Percentiles rank a stretch among this genome's conserved stretches.
These are phyloP conservation scores for Prolemur simus DNA, from an alignment of 2,113 vertebrate genomes.

Conservation along the genomic window DNA sequence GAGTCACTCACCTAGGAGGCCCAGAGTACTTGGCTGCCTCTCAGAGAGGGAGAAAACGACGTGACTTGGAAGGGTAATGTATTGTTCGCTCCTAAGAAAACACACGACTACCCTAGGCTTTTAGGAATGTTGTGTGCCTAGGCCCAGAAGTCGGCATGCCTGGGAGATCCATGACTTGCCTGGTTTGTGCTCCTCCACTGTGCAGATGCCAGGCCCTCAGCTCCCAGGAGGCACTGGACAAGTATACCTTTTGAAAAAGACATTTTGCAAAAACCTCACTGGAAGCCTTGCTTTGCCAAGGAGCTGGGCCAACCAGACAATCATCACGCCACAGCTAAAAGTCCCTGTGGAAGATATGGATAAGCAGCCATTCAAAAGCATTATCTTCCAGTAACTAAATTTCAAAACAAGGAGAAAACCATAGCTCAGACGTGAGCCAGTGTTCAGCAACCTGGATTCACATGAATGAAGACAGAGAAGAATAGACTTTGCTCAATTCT, in stretches of 20 bases:
- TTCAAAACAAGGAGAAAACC: constrained; percentile 50
- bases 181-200: background rate
- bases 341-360: background rate
- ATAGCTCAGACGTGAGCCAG: background rate
- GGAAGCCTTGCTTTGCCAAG: constrained; percentile 20
- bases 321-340: background rate
- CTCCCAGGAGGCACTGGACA: background rate
- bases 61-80: background rate
- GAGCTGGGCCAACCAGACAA: background rate
- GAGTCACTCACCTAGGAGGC: constrained; percentile 17
- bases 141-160: background rate
- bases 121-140: background rate
- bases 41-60: background rate
- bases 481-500: background rate
- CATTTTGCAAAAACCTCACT: background rate
- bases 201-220: background rate
- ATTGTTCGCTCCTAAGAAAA: background rate
- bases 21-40: background rate
- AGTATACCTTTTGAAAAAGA: background rate
- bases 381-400: constrained; percentile 12
- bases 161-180: background rate
- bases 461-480: background rate
- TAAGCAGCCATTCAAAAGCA: background rate
- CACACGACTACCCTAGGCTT: background rate
- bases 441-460: background rate